Base-by-base conservation (phyloP, 2,888 invertebrate species). In the Nemapogon koenigi region DNA sequence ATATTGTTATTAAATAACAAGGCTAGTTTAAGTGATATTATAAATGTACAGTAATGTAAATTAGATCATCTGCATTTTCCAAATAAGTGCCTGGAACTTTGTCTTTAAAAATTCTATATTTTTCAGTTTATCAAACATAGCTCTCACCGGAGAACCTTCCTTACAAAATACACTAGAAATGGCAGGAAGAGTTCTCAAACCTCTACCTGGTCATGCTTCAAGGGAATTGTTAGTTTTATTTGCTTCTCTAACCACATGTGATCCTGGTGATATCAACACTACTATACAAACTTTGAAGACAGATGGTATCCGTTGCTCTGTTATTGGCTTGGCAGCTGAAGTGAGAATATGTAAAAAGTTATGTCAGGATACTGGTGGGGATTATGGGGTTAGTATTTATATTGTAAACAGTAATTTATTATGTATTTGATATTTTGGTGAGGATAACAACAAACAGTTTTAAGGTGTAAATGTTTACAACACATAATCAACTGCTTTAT, bases 271-370 rank as follows among this genome's bases (percentile, higher is more conserved):
- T 59, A 94, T 99, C 27, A 86, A 83, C 46, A 79, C 82, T 40
- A 96, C 96, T 4, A 91, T 94, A 49, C 83, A 88, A 62, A 89
- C 88, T 30, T 63, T 94, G 37, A 93, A 93, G 69, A 81, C 75
- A 22, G 90, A 85, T 66, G 90, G 93, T 30, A 88, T 99, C 31
- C 82, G 97, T 39, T 95, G 94, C 61, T 97, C 97, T 10, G 91
- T 98, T 1, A 93, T 99, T 52, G 96, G 97, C 26, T 70, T 99
- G 32, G 91, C 97, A 3, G 98, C 98, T 2, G 98, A 99, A 80
- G 89, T 99, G 7, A 86, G 91, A 48, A 88, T 98, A 18, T 97
- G 94, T 61, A 89, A 90, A 51, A 86, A 88, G 55, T 70, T 99
- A 44, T 90, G 94, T 38, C 85, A 86, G 51, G 87, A 89, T 48